Evolutionary conservation across 1,140 invertebrate genomes (phyloP).

Genomic region (Paralvinella palmiformis): DNA sequence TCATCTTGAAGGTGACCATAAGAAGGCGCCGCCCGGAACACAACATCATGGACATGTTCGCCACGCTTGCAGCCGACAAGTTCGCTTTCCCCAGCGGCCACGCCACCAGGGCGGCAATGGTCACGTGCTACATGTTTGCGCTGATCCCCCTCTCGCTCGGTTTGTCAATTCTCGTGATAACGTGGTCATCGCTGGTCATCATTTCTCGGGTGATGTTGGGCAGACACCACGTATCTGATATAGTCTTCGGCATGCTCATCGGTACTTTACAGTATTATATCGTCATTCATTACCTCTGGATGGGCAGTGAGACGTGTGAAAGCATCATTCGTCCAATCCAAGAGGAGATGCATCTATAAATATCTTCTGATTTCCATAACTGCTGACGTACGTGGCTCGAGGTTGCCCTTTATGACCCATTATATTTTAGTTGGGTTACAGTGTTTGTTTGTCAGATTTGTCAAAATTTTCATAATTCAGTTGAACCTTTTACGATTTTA

Average conservation of each 20-base stretch:
- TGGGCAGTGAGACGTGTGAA: conserved; percentile 10
- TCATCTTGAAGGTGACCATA: conserved; percentile 71
- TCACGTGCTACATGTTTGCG: conserved; percentile 61
- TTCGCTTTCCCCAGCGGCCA: conserved; percentile 96
- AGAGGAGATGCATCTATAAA: conserved; percentile 16
- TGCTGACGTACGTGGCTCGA: no score
- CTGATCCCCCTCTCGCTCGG: conserved; percentile 24
- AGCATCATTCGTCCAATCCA: conserved; percentile 8
- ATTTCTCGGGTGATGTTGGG: conserved; percentile 73
- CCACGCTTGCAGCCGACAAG: conserved; percentile 68
- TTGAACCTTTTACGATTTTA: no score
- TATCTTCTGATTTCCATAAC: no score
- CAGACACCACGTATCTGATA: conserved; percentile 82
- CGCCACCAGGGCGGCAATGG: conserved; percentile 73
- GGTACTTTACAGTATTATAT: conserved; percentile 69
- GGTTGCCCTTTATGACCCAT: no score
- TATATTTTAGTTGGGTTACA: no score
- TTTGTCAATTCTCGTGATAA: conserved; percentile 54
- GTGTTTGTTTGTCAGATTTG: no score
- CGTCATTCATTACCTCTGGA: conserved; percentile 39
- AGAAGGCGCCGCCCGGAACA: conserved; percentile 67
- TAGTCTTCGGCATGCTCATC: conserved; percentile 66
- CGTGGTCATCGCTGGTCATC: conserved; percentile 70
- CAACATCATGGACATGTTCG: conserved; percentile 61
- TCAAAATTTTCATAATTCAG: no score